phyloP scores from a whole-genome alignment of 2,797 vertebrate species.

The Esox masquinongy region DNA sequence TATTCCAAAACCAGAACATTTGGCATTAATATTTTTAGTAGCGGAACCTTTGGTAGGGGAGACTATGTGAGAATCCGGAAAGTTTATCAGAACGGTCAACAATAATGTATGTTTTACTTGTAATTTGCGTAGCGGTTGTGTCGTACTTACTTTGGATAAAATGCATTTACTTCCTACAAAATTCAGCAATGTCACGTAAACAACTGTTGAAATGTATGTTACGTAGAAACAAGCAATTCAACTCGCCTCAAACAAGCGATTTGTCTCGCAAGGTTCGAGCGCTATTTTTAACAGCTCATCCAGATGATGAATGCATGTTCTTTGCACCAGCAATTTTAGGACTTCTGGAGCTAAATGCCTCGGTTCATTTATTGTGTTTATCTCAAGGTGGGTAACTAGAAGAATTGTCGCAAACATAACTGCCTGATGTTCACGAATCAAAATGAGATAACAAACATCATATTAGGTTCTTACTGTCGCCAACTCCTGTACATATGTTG shows the following conservation, averaged over 20 bases:
- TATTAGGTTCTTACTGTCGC: too few species aligned
- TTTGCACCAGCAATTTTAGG: slow-evolving; percentile 87
- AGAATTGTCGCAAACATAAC: background rate
- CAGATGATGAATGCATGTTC: slow-evolving; percentile 97
- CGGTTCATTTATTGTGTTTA: slow-evolving; percentile 85
- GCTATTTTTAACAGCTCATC: slow-evolving; percentile 85
- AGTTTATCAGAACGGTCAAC: slow-evolving; percentile 59
- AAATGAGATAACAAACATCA: too few species aligned
- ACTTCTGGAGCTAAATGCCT: slow-evolving; percentile 68
- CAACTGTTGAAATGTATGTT: slow-evolving; percentile 14
- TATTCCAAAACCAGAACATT: background rate
- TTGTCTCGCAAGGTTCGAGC: slow-evolving; percentile 45
- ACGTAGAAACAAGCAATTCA: slow-evolving; percentile 7
- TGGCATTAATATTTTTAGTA: background rate
- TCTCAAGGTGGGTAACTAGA: slow-evolving; percentile 83
- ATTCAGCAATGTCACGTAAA: slow-evolving; percentile 40
- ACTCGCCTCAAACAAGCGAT: background rate
- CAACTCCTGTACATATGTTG: too few species aligned
- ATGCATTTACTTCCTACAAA: slow-evolving; percentile 48
- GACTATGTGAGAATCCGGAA: slow-evolving; percentile 63
- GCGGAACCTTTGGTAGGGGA: slow-evolving; percentile 51
- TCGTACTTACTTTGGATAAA: slow-evolving; percentile 61
- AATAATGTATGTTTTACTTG: slow-evolving; percentile 65
- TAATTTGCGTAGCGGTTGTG: slow-evolving; percentile 37
- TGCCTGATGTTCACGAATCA: too few species aligned